Base-by-base conservation (phyloP, 2,113 vertebrate species). In the Gambusia holbrooki region DNA sequence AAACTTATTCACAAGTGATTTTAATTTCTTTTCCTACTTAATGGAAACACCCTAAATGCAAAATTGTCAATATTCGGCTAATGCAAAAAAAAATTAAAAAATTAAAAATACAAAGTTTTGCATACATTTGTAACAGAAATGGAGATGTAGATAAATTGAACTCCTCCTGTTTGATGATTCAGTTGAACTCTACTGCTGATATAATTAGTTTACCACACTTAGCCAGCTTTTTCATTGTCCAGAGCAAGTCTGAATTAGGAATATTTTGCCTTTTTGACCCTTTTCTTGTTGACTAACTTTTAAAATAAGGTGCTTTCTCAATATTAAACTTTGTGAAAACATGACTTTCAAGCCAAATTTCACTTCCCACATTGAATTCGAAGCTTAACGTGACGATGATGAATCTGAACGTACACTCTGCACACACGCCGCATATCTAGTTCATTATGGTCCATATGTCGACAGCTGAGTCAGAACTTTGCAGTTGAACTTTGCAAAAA, bases 401-500 rank as follows among this genome's bases (percentile, higher is more conserved):
- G 66, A 67, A 76, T 65, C 45, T n/a, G 66, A 42, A 29, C 14
- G 54, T 10, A 1, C 63, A 45, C 64, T 65, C 32, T 45, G 27
- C 28, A 29, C 42, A 68, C 32, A 33, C 54, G 54, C 27, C 32
- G 60, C 68, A 19, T 9, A 8, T 27, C 62, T 40, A 83, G 80
- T 66, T 81, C 62, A 81, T 83, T 87, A 62, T 67, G 25, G 68
- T 58, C 45, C 37, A 63, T 67, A 62, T 69, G 80, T 83, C 79
- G 78, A 84, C 77, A 78, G 80, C 35, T 63, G 64, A 82, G 48
- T 64, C 68, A 83, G 65, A 81, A 73, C 73, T 64, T 70, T 86
- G 77, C 82, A 80, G 68, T 66, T 61, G 42, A 32, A 69, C 25
- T 73, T 42, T 58, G 78, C 67, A 73, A 54, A 77, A 77, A 45